Conservation (phyloP, 1,140 invertebrate genomes). For the Bilobella aurantiaca region DNA sequence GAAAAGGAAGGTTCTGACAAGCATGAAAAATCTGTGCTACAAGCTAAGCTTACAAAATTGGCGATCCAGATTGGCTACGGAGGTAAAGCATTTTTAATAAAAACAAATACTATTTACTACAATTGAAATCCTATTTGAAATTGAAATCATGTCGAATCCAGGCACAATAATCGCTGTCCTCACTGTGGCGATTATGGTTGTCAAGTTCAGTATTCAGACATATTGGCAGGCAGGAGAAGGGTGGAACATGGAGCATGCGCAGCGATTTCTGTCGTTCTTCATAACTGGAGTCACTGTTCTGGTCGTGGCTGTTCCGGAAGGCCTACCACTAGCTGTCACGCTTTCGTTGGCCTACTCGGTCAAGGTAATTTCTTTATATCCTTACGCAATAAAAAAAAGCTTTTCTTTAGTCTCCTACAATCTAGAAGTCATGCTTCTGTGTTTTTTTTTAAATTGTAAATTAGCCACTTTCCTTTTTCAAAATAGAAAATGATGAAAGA, state of each 20-base stretch:
- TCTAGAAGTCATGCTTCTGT: no score
- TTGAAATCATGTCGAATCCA: constrained; percentile 30
- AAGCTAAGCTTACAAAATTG: constrained; percentile 95
- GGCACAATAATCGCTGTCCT: constrained; percentile 92
- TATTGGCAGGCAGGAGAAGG: constrained; percentile 66
- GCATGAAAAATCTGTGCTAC: constrained; percentile 96
- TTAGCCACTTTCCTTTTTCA: no score
- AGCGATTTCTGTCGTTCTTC: constrained; percentile 87
- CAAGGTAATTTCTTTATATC: constrained; percentile 51
- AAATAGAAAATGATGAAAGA: constrained; percentile 99
- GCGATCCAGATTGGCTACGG: constrained; percentile 99
- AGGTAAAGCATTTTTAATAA: no score
- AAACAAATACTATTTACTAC: no score
- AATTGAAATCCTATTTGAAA: no score
- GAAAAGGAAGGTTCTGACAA: constrained; percentile 42
- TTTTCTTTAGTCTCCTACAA: no score
- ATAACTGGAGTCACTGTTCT: constrained; percentile 99
- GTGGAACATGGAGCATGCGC: constrained; percentile 71
- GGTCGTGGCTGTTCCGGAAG: constrained; percentile 97
- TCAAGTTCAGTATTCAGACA: constrained; percentile 84
- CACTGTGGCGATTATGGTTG: constrained; percentile 90
- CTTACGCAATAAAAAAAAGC: no score
- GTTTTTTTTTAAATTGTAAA: no score
- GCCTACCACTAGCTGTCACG: constrained; percentile 93
- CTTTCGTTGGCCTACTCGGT: constrained; percentile 97